Percentiles rank a stretch among this genome's conserved stretches.
phyloP scores from a whole-genome alignment of 2,888 invertebrate genomes.

The Dioctria linearis region DNA sequence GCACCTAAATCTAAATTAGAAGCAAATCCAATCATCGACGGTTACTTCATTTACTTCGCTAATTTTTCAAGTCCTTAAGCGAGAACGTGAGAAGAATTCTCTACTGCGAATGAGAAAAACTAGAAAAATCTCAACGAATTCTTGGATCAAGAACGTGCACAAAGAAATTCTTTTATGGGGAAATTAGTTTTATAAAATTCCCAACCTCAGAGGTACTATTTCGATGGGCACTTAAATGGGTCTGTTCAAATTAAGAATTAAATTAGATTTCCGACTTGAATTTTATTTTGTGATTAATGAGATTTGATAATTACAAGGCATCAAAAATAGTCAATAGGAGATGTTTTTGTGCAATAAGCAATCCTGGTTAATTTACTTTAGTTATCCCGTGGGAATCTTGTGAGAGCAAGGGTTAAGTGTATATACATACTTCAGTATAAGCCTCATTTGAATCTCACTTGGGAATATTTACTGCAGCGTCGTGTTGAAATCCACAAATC shows the following conservation, averaged over 20 bases:
- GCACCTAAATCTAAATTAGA: conserved; percentile 63
- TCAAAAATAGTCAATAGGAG: no score
- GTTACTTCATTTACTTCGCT: conserved; percentile 63
- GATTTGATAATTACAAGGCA: neutral
- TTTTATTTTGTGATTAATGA: conserved; percentile 2
- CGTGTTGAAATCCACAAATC: no score
- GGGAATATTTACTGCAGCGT: no score
- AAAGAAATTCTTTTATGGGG: conserved; percentile 38
- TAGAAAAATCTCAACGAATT: conserved; percentile 41
- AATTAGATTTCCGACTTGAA: conserved; percentile 29
- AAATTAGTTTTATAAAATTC: conserved; percentile 47
- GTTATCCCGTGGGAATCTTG: no score
- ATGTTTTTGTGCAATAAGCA: no score
- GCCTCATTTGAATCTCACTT: no score
- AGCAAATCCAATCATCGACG: conserved; percentile 59
- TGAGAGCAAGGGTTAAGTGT: no score
- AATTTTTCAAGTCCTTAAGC: conserved; percentile 69
- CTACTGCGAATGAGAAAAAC: conserved; percentile 42
- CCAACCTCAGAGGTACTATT: conserved; percentile 13
- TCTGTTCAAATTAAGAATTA: conserved; percentile 40
- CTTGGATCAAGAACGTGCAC: conserved; percentile 47
- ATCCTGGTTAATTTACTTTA: no score
- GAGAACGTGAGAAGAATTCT: conserved; percentile 67
- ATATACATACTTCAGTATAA: no score
- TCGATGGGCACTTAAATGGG: conserved; percentile 7